Percentiles rank a stretch among this genome's conserved stretches.
These are phyloP conservation scores for Bufotes viridis DNA, from an alignment of 2,797 vertebrate species.

Conservation along the genomic window DNA sequence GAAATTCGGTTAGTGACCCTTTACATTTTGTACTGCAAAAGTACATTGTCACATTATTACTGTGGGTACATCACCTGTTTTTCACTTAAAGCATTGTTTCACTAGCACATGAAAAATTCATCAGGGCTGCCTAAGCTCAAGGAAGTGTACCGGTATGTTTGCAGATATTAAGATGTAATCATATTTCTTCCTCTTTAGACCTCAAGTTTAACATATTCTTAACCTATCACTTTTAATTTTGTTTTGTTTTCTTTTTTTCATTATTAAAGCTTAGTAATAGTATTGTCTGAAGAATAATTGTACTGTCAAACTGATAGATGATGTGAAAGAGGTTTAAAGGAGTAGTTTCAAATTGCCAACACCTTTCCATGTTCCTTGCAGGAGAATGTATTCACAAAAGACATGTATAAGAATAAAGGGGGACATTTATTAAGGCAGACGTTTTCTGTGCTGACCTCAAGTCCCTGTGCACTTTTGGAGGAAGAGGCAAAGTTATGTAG, in stretches of 20 bases:
- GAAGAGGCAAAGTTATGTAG: too few species aligned
- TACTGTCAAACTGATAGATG: neutral
- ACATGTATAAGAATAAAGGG: too few species aligned
- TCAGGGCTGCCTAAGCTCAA: neutral
- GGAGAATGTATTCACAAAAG: too few species aligned
- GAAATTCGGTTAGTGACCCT: too few species aligned
- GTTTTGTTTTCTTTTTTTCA: neutral
- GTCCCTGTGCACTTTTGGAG: too few species aligned
- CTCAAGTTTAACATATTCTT: neutral
- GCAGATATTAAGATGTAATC: slow-evolving; percentile 2
- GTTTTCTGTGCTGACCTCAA: too few species aligned
- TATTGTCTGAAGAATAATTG: neutral
- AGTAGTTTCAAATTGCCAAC: neutral
- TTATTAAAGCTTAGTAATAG: neutral
- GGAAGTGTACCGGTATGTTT: slow-evolving; percentile 40
- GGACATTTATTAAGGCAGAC: too few species aligned
- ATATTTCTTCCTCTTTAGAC: slow-evolving; percentile 20
- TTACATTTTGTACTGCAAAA: neutral
- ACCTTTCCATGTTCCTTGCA: neutral
- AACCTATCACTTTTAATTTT: neutral
- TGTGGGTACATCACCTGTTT: neutral
- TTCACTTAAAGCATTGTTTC: neutral
- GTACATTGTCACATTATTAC: neutral
- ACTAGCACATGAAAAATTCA: neutral
- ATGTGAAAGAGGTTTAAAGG: neutral